Percentiles rank a stretch among this genome's conserved stretches.
phyloP scores from a whole-genome alignment of 1,140 invertebrate genomes.

The Muscidifurax raptorellus region DNA sequence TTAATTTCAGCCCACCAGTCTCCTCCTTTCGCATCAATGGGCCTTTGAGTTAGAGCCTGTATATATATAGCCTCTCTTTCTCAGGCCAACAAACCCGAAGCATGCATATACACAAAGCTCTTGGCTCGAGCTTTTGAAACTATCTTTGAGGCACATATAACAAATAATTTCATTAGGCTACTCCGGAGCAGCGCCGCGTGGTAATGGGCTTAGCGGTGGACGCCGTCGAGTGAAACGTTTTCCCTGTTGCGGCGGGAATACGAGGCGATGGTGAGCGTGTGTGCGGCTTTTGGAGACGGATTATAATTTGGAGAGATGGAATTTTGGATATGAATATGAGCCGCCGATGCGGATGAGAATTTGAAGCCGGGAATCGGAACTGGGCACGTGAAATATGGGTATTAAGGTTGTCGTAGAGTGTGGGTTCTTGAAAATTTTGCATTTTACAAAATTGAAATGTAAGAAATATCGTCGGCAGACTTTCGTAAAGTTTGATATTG shows the following conservation, averaged over 20 bases:
- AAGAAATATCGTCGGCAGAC: too few relatives aligned
- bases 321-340: background rate
- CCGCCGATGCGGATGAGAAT: background rate
- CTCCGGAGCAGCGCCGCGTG: background rate
- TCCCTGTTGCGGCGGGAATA: background rate
- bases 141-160: background rate
- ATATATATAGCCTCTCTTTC: background rate
- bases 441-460: too few relatives aligned
- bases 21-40: slow-evolving; percentile 28
- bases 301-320: background rate
- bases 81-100: slow-evolving; percentile 22
- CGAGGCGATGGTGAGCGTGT: background rate
- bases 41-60: background rate
- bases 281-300: background rate
- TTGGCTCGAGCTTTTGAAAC: slow-evolving; percentile 13
- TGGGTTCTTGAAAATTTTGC: too few relatives aligned
- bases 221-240: background rate
- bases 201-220: background rate
- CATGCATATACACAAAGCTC: background rate
- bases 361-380: too few relatives aligned
- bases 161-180: slow-evolving; percentile 29
- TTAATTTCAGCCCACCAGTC: slow-evolving; percentile 5
- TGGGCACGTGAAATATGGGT: too few relatives aligned
- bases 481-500: too few relatives aligned
- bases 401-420: too few relatives aligned